phyloP scores from a whole-genome alignment of 1,140 invertebrate species.

The Drosophila tristis region DNA sequence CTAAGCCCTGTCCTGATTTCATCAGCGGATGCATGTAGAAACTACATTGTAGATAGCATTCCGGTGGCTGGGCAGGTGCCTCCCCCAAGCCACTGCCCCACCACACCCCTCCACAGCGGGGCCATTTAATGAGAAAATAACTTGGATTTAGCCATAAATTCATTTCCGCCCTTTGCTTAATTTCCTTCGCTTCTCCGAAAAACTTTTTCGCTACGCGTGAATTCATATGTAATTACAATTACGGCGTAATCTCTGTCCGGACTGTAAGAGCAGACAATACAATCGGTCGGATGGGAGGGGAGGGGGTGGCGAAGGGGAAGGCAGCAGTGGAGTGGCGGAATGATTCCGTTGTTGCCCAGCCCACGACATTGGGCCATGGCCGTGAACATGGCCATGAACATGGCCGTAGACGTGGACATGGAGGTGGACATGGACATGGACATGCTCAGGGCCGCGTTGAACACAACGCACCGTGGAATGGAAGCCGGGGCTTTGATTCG shows the following conservation, averaged over 20 bases:
- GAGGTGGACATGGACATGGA: too few relatives aligned
- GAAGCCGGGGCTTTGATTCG: too few relatives aligned
- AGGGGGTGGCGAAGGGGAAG: conserved; percentile 10
- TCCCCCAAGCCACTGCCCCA: too few relatives aligned
- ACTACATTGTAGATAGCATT: too few relatives aligned
- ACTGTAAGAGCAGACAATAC: conserved; percentile 34
- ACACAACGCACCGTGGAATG: too few relatives aligned
- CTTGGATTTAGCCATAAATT: conserved; percentile 69
- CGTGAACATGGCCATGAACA: too few relatives aligned
- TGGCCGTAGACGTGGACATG: too few relatives aligned
- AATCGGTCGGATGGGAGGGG: conserved; percentile 1
- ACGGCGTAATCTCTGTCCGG: conserved; percentile 43
- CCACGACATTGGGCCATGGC: conserved; percentile 15
- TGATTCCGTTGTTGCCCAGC: neutral
- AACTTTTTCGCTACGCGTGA: conserved; percentile 55
- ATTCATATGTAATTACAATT: conserved; percentile 77
- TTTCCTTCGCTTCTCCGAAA: conserved; percentile 39
- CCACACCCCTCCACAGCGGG: too few relatives aligned
- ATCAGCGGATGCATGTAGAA: neutral
- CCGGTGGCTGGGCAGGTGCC: too few relatives aligned
- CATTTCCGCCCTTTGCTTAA: conserved; percentile 65
- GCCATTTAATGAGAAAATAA: conserved; percentile 55
- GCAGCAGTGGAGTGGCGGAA: conserved; percentile 11
- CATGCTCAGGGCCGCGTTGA: too few relatives aligned
- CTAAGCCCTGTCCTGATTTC: neutral